Evolutionary conservation across 2,888 invertebrate species (phyloP).

Genomic region (Phengaris alcon): DNA sequence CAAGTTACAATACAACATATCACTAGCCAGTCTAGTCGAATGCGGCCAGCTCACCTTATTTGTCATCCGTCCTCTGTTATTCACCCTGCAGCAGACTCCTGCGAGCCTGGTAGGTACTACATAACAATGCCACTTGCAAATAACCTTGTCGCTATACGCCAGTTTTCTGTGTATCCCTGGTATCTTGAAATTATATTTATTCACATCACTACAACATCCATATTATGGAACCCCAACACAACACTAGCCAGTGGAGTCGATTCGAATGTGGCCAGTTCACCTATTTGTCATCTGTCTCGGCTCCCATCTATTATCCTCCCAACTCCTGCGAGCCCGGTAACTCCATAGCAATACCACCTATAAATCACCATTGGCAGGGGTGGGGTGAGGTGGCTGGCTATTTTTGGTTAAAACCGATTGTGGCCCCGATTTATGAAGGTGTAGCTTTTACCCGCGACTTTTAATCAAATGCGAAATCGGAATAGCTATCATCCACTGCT

Average conservation of each 20-base stretch:
- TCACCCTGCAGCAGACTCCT: conserved; percentile 1
- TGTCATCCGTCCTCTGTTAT: conserved; percentile 15
- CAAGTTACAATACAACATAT: background rate
- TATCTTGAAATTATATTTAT: too few species aligned
- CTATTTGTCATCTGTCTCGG: conserved; percentile 4
- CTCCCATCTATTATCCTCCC: conserved; percentile 6
- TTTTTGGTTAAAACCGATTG: too few species aligned
- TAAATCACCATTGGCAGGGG: background rate
- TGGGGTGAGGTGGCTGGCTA: too few species aligned
- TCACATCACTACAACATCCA: too few species aligned
- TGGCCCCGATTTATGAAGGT: too few species aligned
- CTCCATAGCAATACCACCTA: background rate
- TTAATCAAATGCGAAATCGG: too few species aligned
- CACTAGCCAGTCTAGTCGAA: conserved; percentile 5
- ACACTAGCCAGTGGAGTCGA: background rate
- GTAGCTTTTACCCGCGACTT: too few species aligned
- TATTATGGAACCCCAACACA: background rate
- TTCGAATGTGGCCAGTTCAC: background rate
- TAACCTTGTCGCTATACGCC: background rate
- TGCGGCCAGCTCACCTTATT: background rate
- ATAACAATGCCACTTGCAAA: background rate
- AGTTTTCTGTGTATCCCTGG: too few species aligned
- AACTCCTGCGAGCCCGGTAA: background rate
- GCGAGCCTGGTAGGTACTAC: background rate
- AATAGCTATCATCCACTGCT: too few species aligned